Evolutionary conservation across 1,140 invertebrate genomes (phyloP), one percentile per base, ranked within the genome.

Genomic region (Saccostrea cuccullata): DNA sequence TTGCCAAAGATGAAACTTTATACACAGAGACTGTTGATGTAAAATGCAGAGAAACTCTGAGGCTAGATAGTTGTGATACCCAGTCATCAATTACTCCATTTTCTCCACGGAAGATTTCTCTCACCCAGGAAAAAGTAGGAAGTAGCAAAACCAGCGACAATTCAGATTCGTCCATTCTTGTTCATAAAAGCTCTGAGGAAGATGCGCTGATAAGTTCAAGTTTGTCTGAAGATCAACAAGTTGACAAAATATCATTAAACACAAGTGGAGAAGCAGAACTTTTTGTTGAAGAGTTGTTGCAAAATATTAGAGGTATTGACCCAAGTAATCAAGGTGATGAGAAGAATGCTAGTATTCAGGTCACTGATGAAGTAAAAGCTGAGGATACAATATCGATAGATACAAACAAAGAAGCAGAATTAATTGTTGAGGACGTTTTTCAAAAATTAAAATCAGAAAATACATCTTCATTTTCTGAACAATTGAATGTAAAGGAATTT

Each of bases 1-100:
- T 85, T 23, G 56, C 47, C n/a, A 84, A 84, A 55, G 82, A 84
- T 55, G 84, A 85, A 56, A 85, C 55, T 30, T 40, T 64, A 30
- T 85, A 85, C 58, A 85, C 84, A 30, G 84, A 85, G 58, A 85
- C 55, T 12, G 84, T 85, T 64, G 56, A 85, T 55, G 82, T 84
- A 15, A 77, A 77, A 30, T 23, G 23, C 13, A 77, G 70, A 30
- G 70, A 77, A 77, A 36, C 15, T 26, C 0, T 77, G 23, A 77
- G 11, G 13, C 11, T 30, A 64, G 58, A 64, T 64, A 20, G n/a
- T n/a, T 64, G 15, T 77, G 70, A 77, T 4, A 13, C 15, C 5
- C 30, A 26, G 6, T 77, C 70, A 15, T 26, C 26, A 30, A 36
- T 15, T 26, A 77, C 30, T 12, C 30, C 26, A 30, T 77, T 26